A percentile compares a stretch with the other conserved stretches of the same genome.
Conservation (phyloP, 2,888 invertebrate genomes). For the Synanthedon tipuliformis region DNA sequence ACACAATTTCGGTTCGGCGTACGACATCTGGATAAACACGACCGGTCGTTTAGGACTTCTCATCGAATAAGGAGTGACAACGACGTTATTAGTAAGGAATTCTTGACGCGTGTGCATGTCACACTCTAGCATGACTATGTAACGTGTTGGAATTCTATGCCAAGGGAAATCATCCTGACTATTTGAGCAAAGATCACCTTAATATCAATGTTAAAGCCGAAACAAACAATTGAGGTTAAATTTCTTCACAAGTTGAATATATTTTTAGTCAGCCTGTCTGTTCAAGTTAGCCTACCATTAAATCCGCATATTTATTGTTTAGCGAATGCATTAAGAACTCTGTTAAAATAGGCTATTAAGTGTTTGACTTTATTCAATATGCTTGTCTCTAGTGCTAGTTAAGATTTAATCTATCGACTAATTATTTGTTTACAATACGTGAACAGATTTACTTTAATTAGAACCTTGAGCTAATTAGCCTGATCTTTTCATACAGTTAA, state of each 20-base stretch:
- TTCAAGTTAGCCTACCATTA: neutral
- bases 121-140: conserved; percentile 9
- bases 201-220: too few species aligned
- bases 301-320: conserved; percentile 3
- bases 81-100: conserved; percentile 32
- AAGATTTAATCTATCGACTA: conserved; percentile 21
- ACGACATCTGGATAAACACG: conserved; percentile 35
- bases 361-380: conserved; percentile 32
- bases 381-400: conserved; percentile 11
- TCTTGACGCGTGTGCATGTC: conserved; percentile 22
- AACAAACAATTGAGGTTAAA: too few species aligned
- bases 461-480: neutral
- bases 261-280: too few species aligned
- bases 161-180: conserved; percentile 25
- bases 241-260: too few species aligned
- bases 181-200: conserved; percentile 3
- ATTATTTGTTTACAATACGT: conserved; percentile 7
- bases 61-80: conserved; percentile 48
- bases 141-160: conserved; percentile 33
- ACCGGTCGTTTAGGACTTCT: conserved; percentile 14
- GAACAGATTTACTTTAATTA: neutral
- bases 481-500: too few species aligned
- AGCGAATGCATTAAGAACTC: conserved; percentile 19
- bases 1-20: conserved; percentile 38
- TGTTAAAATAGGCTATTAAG: conserved; percentile 26